phyloP scores from a whole-genome alignment of 2,113 vertebrate species.

The Phylloscopus trochiloides region DNA sequence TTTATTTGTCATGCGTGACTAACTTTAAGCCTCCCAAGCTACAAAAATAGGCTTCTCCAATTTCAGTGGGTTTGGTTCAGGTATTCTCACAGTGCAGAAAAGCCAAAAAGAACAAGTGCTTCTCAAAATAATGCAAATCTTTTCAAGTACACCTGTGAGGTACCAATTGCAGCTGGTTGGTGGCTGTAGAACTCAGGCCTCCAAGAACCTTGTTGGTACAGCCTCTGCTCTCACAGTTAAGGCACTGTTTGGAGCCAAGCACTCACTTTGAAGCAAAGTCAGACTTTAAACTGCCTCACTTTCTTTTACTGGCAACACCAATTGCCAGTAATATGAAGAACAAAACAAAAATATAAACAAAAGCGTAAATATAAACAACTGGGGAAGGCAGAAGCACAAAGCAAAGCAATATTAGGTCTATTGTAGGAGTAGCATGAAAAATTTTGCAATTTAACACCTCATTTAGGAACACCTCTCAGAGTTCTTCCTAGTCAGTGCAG shows the following conservation, averaged over 20 bases:
- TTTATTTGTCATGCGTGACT: conserved; percentile 65
- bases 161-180: neutral
- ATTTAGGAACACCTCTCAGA: neutral
- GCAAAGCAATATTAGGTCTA: neutral
- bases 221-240: neutral
- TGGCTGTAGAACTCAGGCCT: neutral
- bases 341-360: neutral
- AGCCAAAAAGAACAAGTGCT: neutral
- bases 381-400: neutral
- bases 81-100: neutral
- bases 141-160: neutral
- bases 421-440: neutral
- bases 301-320: neutral
- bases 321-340: neutral
- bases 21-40: conserved; percentile 38
- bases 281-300: neutral
- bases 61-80: conserved; percentile 27
- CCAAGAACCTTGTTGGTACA: neutral
- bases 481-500: neutral
- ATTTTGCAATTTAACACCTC: neutral
- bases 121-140: neutral
- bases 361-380: neutral
- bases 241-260: neutral
- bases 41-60: conserved; percentile 12
- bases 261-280: neutral